Evolutionary conservation across 1,140 invertebrate genomes (phyloP).

Genomic region (Antheraea mylitta): DNA sequence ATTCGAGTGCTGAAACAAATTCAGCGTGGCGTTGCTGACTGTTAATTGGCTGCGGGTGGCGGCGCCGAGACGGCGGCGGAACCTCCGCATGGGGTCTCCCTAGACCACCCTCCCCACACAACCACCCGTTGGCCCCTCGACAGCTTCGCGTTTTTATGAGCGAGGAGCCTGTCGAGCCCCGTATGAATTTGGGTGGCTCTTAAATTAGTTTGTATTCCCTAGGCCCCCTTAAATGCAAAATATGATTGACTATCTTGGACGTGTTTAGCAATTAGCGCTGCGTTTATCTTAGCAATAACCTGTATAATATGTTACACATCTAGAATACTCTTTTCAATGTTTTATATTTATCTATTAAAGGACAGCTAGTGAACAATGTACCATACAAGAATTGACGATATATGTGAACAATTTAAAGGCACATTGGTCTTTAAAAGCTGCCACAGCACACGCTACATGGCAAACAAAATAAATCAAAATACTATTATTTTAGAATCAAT

Average conservation of each 20-base stretch:
- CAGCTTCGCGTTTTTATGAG: conserved; percentile 66
- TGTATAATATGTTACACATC: not conserved
- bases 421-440: too few species aligned
- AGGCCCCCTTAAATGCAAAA: conserved; percentile 28
- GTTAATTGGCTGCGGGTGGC: conserved; percentile 77
- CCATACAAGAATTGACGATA: too few species aligned
- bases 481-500: not conserved
- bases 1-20: conserved; percentile 73
- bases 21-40: conserved; percentile 69
- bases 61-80: conserved; percentile 77
- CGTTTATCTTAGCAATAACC: not conserved
- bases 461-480: too few species aligned
- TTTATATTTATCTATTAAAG: too few species aligned
- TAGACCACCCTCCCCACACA: conserved; percentile 40
- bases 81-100: conserved; percentile 70
- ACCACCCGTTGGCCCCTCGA: conserved; percentile 41
- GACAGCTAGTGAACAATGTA: too few species aligned
- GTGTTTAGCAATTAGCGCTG: not conserved
- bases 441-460: too few species aligned
- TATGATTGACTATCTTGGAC: conserved; percentile 8
- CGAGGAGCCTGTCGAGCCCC: conserved; percentile 61
- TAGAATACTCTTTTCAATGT: not conserved
- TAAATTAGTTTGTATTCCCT: conserved; percentile 59
- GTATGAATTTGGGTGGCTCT: conserved; percentile 55
- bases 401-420: too few species aligned